Evolutionary conservation across 2,113 vertebrate species (phyloP).

Genomic region (Tretioscincus oriximinensis): DNA sequence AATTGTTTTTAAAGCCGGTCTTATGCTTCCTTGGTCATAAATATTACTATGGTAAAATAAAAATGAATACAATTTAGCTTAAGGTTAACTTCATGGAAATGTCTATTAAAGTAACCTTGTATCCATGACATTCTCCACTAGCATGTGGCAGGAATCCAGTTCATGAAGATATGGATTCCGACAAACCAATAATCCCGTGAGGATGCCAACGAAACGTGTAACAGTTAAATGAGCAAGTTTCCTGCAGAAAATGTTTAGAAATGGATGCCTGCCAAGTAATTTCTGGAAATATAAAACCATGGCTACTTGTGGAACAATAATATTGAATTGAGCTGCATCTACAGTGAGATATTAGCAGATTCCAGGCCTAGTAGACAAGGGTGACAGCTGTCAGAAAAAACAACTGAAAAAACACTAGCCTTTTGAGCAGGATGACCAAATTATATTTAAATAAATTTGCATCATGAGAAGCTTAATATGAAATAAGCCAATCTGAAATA

Average conservation of each 20-base stretch:
- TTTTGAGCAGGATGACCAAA: not conserved
- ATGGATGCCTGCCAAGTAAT: conserved; percentile 26
- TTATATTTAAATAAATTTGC: not conserved
- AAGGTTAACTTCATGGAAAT: conserved; percentile 13
- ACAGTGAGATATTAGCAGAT: conserved; percentile 18
- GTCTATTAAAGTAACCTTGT: conserved; percentile 21
- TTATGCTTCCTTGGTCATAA: conserved; percentile 35
- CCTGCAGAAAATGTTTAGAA: conserved; percentile 40
- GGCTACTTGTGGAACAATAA: conserved; percentile 8
- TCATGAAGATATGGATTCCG: conserved; percentile 51
- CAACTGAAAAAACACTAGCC: not conserved
- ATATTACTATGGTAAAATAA: conserved; percentile 12
- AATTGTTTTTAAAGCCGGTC: conserved; percentile 39
- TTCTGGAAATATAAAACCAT: conserved; percentile 37
- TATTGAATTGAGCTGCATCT: conserved; percentile 29
- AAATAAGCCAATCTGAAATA: not conserved
- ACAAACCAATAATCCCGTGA: conserved; percentile 18
- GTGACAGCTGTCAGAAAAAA: not conserved
- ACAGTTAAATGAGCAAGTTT: conserved; percentile 34
- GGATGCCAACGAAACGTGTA: conserved; percentile 49
- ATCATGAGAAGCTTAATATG: not conserved
- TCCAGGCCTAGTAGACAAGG: not conserved
- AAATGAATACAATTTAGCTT: conserved; percentile 20
- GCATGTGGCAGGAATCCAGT: conserved; percentile 25
- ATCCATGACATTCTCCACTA: conserved; percentile 34